A percentile compares a stretch with the other conserved stretches of the same genome.
These are phyloP conservation scores for Engystomops pustulosus DNA, from an alignment of 2,113 vertebrate species.

Conservation along the genomic window DNA sequence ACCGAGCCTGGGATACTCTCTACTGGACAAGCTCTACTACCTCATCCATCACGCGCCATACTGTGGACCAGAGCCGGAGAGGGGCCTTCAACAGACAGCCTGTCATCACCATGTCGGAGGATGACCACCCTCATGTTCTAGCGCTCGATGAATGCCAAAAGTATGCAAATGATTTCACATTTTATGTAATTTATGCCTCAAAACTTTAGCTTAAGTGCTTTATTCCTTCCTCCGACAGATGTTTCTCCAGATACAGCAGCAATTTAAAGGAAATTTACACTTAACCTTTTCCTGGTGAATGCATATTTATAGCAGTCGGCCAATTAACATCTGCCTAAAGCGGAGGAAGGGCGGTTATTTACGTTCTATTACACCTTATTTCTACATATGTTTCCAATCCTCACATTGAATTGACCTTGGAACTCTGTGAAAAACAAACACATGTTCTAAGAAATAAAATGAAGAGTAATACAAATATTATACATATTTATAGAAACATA, in stretches of 20 bases:
- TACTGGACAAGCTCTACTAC: conserved; percentile 98
- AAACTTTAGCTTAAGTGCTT: conserved; percentile 17
- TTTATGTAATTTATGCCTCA: neutral
- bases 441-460: too few relatives aligned
- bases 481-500: too few relatives aligned
- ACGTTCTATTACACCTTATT: neutral
- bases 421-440: neutral
- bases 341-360: neutral
- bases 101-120: conserved; percentile 91
- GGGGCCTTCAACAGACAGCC: conserved; percentile 85
- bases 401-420: neutral
- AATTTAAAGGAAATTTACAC: conserved; percentile 21
- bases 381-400: neutral
- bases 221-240: neutral
- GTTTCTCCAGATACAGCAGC: conserved; percentile 24
- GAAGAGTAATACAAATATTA: too few relatives aligned
- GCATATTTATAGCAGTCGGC: conserved; percentile 18
- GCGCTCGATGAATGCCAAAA: conserved; percentile 94
- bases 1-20: conserved; percentile 91
- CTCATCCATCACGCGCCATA: conserved; percentile 91
- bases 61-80: conserved; percentile 82
- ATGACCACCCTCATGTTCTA: conserved; percentile 93
- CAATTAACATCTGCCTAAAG: conserved; percentile 9
- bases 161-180: conserved; percentile 69
- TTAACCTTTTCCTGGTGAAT: conserved; percentile 38